A percentile compares a stretch with the other conserved stretches of the same genome.
phyloP scores from a whole-genome alignment of 2,888 invertebrate species.

The Stegophylla sp. region DNA sequence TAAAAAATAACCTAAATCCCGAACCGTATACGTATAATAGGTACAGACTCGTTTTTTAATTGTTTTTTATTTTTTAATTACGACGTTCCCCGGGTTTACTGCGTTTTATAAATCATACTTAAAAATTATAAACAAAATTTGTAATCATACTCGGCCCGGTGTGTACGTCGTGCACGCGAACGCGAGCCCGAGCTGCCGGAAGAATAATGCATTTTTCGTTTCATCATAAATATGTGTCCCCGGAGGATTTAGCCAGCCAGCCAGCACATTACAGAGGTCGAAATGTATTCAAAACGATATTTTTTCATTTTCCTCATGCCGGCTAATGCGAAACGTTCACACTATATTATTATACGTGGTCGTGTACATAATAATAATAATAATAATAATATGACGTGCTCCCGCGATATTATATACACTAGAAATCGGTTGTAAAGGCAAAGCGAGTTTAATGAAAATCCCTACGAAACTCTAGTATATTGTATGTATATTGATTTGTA shows the following conservation, averaged over 20 bases:
- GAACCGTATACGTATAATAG: too few species aligned
- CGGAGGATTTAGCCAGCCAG: constrained; percentile 23
- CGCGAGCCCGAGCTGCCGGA: not conserved
- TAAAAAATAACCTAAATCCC: not conserved
- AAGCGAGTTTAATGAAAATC: too few species aligned
- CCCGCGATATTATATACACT: too few species aligned
- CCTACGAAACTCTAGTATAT: too few species aligned
- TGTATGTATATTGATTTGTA: too few species aligned
- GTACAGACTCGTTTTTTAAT: not conserved
- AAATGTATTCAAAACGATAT: constrained; percentile 44
- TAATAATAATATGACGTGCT: too few species aligned
- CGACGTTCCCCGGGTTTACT: not conserved
- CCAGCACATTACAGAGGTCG: constrained; percentile 20
- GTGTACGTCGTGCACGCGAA: too few species aligned
- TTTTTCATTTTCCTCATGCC: constrained; percentile 36
- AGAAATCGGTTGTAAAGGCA: too few species aligned
- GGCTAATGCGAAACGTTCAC: constrained; percentile 5
- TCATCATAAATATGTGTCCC: constrained; percentile 43
- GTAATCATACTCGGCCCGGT: constrained; percentile 35
- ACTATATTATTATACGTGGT: constrained; percentile 1
- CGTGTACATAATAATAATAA: too few species aligned
- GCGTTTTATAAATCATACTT: constrained; percentile 42
- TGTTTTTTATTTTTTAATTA: constrained; percentile 27
- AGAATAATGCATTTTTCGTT: constrained; percentile 36
- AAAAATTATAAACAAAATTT: constrained; percentile 35